Base-by-base conservation (phyloP, 2,797 vertebrate species). In the Picus viridis region DNA sequence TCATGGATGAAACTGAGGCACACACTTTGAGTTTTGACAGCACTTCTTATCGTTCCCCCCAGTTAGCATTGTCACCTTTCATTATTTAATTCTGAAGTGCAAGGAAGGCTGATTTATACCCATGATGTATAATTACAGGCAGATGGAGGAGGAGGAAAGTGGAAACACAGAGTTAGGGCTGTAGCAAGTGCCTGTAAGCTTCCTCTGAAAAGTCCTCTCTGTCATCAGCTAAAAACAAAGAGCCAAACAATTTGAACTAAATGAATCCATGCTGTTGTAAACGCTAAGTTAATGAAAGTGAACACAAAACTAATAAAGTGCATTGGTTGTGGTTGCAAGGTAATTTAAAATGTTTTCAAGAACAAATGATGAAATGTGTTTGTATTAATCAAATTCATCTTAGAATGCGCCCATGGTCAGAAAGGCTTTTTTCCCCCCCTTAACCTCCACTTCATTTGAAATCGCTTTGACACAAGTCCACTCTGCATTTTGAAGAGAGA, bases 1-100 rank as follows among this genome's bases (percentile, higher is more conserved):
- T 97, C 96, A 96, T 73, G 63, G 94, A 92, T 63, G 80, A 90
- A 93, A 95, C 92, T 92, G 82, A 95, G 93, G 91, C 92, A 93
- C 57, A 77, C 68, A 75, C 32, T 93, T 72, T 14, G 84, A 88
- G 83, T 93, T 92, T 94, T 95, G 80, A 93, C 77, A 95, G 76
- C 57, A 78, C 90, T 90, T 90, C 96, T 97, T 96, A 90, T 96
- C 94, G 34, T 92, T 95, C 92, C 53, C 34, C 79, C 80, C 88
- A 91, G 94, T 93, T 93, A 87, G 90, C 83, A 90, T 63, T 96
- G 91, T 88, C 84, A 94, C 86, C 92, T 91, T 90, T 84, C 89
- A 89, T 96, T 96, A 95, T 95, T 97, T 95, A 95, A 95, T 96
- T 92, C 67, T 94, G 72, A 97, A 97, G 90, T 93, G 89, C 54